phyloP scores from a whole-genome alignment of 2,113 vertebrate species.

The Bubo scandiacus region DNA sequence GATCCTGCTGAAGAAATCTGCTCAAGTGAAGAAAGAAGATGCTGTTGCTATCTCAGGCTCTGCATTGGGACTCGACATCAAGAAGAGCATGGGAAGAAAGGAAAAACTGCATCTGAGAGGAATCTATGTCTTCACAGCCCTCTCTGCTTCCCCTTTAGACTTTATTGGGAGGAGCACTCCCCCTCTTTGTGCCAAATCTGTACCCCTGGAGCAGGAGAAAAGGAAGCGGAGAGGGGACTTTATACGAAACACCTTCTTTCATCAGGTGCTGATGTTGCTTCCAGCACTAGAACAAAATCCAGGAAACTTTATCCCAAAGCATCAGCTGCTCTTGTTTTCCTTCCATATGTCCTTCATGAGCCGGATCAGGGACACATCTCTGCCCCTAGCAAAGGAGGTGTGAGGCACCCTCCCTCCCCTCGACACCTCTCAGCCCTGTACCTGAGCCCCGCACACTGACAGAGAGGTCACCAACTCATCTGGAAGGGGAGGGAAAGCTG shows the following conservation, averaged over 20 bases:
- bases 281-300: background rate
- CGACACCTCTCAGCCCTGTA: background rate
- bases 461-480: background rate
- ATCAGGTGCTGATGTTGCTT: background rate
- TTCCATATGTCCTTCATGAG: background rate
- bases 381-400: background rate
- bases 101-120: background rate
- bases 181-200: background rate
- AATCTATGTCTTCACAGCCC: background rate
- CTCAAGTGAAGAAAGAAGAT: background rate
- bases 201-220: background rate
- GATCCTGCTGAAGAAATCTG: background rate
- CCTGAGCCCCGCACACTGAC: accelerated
- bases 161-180: background rate
- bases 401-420: background rate
- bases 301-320: background rate
- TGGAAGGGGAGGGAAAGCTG: background rate
- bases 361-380: accelerated
- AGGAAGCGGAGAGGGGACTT: background rate
- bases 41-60: background rate
- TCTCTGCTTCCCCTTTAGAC: background rate
- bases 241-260: background rate
- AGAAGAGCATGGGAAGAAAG: background rate
- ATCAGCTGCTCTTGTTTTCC: background rate
- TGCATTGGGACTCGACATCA: background rate